Evolutionary conservation across 2,888 invertebrate species (phyloP).

Genomic region (Noctua fimbriata): DNA sequence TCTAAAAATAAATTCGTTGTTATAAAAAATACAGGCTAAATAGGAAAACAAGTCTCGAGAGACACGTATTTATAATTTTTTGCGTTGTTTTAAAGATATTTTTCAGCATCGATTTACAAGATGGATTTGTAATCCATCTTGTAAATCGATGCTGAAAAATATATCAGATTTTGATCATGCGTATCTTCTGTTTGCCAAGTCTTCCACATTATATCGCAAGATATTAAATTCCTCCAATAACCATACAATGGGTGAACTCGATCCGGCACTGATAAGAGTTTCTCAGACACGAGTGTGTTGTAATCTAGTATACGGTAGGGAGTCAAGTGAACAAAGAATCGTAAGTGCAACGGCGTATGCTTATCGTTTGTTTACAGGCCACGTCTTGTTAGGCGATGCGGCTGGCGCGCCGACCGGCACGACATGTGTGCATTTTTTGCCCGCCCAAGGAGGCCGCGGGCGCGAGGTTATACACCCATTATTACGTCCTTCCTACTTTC

Average conservation of each 20-base stretch:
- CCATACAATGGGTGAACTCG: constrained; percentile 69
- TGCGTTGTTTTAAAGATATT: background rate
- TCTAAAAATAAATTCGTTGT: background rate
- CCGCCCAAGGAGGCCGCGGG: constrained; percentile 91
- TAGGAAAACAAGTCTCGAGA: background rate
- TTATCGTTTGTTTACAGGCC: constrained; percentile 84
- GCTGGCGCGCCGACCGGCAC: constrained; percentile 77
- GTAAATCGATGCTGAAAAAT: background rate
- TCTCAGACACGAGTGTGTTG: constrained; percentile 75
- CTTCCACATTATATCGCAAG: constrained; percentile 18
- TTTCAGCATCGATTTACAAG: no score
- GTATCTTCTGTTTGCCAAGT: constrained; percentile 3
- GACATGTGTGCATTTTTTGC: constrained; percentile 90
- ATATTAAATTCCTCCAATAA: constrained; percentile 52
- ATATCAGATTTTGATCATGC: background rate
- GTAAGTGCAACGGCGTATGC: constrained; percentile 72
- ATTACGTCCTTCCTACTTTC: constrained; percentile 91
- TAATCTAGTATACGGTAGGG: constrained; percentile 73
- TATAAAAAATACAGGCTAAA: background rate
- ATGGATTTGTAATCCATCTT: no score
- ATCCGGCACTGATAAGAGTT: constrained; percentile 76
- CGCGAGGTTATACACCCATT: constrained; percentile 91
- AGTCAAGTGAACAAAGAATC: constrained; percentile 81
- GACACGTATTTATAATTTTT: background rate
- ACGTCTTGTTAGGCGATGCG: constrained; percentile 76